phyloP scores from a whole-genome alignment of 2,113 vertebrate species.

The Carettochelys insculpta region DNA sequence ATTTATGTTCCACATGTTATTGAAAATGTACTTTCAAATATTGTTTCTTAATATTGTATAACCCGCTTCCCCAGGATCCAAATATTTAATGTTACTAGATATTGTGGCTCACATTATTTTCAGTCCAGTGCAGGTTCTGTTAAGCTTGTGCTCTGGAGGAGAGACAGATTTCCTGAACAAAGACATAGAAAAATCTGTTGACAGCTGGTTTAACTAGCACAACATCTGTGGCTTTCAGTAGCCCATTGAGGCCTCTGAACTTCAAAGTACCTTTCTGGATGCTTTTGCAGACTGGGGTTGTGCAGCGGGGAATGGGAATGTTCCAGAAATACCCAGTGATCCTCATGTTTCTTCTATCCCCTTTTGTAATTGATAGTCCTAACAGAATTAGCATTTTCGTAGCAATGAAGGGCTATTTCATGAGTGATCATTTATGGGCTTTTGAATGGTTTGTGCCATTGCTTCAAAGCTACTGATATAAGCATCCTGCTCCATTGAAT shows the following conservation, averaged over 20 bases:
- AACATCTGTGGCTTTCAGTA: not conserved
- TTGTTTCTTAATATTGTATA: accelerated
- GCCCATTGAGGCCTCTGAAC: accelerated
- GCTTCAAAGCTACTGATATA: not conserved
- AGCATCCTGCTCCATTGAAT: not conserved
- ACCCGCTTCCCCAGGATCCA: not conserved
- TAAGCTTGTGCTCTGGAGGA: not conserved
- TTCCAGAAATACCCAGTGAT: accelerated
- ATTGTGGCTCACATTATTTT: not conserved
- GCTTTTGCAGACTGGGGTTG: accelerated
- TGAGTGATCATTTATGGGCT: accelerated
- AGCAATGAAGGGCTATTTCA: not conserved
- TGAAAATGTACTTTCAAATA: not conserved
- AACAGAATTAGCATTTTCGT: not conserved
- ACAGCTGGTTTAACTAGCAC: not conserved
- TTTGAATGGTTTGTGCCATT: accelerated
- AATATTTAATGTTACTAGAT: not conserved
- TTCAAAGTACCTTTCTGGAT: accelerated
- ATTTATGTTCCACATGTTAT: not conserved
- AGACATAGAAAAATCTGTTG: not conserved
- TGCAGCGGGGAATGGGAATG: accelerated
- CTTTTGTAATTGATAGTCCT: not conserved
- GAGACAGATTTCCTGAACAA: not conserved
- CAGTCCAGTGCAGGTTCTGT: not conserved
- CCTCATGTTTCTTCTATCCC: not conserved